Evolutionary conservation across 2,888 invertebrate species (phyloP), one percentile per base, ranked within the genome.

Genomic region (Halictus quadricinctus): DNA sequence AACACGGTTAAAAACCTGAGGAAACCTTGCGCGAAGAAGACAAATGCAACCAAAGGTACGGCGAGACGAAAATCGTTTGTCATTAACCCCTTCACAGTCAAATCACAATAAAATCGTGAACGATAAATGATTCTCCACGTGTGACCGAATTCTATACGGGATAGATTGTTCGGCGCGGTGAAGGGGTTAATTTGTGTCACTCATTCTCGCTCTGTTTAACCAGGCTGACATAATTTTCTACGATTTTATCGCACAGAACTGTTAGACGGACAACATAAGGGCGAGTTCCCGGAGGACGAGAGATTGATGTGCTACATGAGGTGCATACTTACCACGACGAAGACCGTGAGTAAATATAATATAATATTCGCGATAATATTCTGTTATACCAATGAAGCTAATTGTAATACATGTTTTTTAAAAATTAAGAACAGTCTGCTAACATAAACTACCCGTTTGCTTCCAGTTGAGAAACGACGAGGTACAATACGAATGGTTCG

Each of bases 11-110:
- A 96, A 93, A 95, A 96, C 91, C 95, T 97, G 94, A 95, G 96
- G 74, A 97, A 97, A 92, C 94, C 96, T 0, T 97, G 97, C 90
- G 95, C 95, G 78, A 96, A 96, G 3, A 97, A 97, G 94, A 95
- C 95, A 80, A 96, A 96, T 90, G 95, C 95, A 0, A 48, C 84
- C 0, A 80, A 78, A 81, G 85, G 87, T 87, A 82, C 8, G 18
- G 25, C 29, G 6, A n/a, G 6, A 5, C 15, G 29, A 13, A 0
- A 7, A 4, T 36, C 36, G 15, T 58, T 54, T 21, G 2, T 54
- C 21, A 21, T 50, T 5, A 21, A 54, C 2, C 21, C 8, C 21
- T 21, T n/a, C 10, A n/a, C 1, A 4, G n/a, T 10, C 8, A 0
- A 1, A 43, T 43, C 36, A 36, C 36, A 36, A 5, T 36, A 5